Evolutionary conservation across 2,113 vertebrate genomes (phyloP).

Genomic region (Aegotheles bennettii): DNA sequence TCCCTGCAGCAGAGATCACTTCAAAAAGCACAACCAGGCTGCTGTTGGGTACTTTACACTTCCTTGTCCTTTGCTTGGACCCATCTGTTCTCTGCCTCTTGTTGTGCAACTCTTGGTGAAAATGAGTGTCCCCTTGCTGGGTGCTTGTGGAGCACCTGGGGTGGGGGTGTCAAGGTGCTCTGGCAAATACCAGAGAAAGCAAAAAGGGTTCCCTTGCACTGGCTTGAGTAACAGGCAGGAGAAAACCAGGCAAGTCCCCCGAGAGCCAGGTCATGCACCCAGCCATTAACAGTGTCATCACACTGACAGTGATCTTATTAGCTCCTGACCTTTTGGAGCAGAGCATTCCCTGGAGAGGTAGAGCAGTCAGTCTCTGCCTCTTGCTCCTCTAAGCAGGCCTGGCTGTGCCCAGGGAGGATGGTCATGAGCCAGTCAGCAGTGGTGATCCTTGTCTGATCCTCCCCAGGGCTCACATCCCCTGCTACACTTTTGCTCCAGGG

Average conservation of each 20-base stretch:
- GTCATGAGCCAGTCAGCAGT: accelerated
- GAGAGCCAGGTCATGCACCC: background rate
- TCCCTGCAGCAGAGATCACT: background rate
- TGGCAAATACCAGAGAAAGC: background rate
- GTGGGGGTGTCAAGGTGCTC: background rate
- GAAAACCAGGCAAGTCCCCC: background rate
- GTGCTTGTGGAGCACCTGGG: background rate
- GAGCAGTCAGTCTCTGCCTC: background rate
- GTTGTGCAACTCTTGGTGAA: accelerated
- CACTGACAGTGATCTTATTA: background rate
- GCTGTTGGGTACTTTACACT: background rate
- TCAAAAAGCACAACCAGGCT: background rate
- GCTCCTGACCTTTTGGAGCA: background rate
- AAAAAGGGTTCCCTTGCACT: accelerated
- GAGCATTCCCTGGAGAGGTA: background rate
- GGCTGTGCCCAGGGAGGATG: background rate
- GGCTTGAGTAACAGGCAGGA: background rate
- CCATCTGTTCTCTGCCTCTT: background rate
- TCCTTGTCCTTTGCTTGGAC: background rate
- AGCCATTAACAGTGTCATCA: background rate
- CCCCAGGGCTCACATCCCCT: background rate
- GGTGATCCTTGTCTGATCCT: accelerated
- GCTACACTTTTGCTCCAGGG: background rate
- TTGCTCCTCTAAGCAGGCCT: background rate
- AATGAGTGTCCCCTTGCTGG: background rate